phyloP scores from a whole-genome alignment of 2,888 invertebrate genomes.

The Teinopalpus imperialis region DNA sequence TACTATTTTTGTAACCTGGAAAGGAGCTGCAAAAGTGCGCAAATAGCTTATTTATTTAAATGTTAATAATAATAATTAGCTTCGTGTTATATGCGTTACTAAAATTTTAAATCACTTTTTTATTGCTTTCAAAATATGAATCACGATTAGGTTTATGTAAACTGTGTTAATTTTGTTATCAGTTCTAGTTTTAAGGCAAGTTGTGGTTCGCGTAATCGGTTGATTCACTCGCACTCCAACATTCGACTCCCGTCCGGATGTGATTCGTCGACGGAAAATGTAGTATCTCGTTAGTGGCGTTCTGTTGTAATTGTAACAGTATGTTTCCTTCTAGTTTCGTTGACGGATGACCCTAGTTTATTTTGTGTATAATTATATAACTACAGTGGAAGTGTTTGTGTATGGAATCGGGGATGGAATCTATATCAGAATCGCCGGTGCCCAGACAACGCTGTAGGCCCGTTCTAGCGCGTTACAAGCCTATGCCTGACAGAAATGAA shows the following conservation, averaged over 20 bases:
- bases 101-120: constrained; percentile 3
- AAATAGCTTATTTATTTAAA: constrained; percentile 28
- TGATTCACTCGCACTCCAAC: constrained; percentile 66
- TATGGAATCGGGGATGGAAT: constrained; percentile 49
- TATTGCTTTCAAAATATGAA: constrained; percentile 16
- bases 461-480: constrained; percentile 69
- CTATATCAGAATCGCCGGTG: constrained; percentile 65
- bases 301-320: constrained; percentile 65
- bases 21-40: constrained; percentile 36
- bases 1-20: constrained; percentile 45
- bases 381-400: constrained; percentile 23
- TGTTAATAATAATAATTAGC: background rate
- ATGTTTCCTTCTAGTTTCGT: constrained; percentile 66
- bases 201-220: constrained; percentile 57
- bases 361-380: constrained; percentile 30
- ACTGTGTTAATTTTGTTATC: constrained; percentile 55
- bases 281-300: constrained; percentile 67
- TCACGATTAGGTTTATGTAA: constrained; percentile 36
- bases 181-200: constrained; percentile 49
- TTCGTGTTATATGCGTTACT: background rate
- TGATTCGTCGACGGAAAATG: constrained; percentile 79
- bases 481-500: constrained; percentile 47
- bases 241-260: constrained; percentile 70
- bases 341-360: constrained; percentile 44
- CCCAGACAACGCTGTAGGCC: constrained; percentile 67